Evolutionary conservation across 2,113 vertebrate species (phyloP), one percentile per base, ranked within the genome.

Genomic region (Miniopterus natalensis): DNA sequence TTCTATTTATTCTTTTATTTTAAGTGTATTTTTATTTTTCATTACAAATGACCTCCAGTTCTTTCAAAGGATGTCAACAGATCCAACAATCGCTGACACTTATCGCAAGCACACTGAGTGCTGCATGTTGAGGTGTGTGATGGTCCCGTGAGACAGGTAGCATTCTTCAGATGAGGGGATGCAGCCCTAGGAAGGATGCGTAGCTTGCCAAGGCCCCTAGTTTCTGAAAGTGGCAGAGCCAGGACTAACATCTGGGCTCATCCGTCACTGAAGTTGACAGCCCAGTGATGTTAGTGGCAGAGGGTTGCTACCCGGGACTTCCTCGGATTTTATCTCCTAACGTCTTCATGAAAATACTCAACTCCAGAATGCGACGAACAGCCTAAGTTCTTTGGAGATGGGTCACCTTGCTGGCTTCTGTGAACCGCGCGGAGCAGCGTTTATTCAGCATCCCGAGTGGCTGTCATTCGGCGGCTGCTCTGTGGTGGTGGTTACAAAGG

Each of bases 21-120:
- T 83, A 20, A 79, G 75, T 83, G 14, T n/a, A 29, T 87, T 25
- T 88, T 63, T 92, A 29, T 25, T 84, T 93, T 96, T 68, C 51
- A 65, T 85, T 53, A 83, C 31, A 47, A 57, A 68, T n/a, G 84
- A 78, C 55, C 70, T 84, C 47, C 40, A 80, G 0, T 53, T 89
- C 51, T 95, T 91, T 90, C 55, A 81, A 66, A 15, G 49, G 3
- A 6, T 70, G 20, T 45, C 29, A 55, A 25, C 65, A 88, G 29
- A 47, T 51, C 4, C 63, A 77, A 36, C 42, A 65, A 2, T 17
- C 15, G 0, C 31, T 66, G 42, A 53, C 40, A 31, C 29, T 31
- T 93, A 61, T 49, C 27, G 31, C 29, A 61, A 66, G 20, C 47
- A 23, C 11, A 49, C 23, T 61, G 25, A 23, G 12, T 23, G 55